Conservation (phyloP, 2,113 vertebrate species). For the Gallinago paraguaiae region DNA sequence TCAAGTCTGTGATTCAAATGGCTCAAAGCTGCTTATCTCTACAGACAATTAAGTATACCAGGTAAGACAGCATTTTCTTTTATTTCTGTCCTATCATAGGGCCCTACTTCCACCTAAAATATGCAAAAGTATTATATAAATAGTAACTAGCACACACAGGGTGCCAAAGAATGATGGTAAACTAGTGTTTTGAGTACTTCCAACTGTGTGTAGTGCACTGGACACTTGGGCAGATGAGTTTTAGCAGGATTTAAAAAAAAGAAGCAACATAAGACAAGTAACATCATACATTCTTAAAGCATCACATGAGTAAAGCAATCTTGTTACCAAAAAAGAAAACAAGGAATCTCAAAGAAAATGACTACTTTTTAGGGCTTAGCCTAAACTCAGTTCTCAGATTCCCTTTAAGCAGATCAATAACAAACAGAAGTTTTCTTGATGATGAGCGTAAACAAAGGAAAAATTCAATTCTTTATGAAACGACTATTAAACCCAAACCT, state of each 20-base stretch:
- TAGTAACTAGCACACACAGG: neutral
- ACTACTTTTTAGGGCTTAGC: neutral
- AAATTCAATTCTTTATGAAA: neutral
- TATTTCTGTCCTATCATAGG: neutral
- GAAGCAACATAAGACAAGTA: neutral
- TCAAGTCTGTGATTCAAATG: neutral
- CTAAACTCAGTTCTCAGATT: neutral
- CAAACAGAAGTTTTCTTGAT: neutral
- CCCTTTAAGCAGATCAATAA: neutral
- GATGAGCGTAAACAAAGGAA: neutral
- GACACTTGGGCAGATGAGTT: neutral
- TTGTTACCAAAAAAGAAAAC: neutral
- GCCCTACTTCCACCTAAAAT: neutral
- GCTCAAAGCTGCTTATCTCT: neutral
- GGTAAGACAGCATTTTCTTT: neutral
- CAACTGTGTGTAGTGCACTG: fast-evolving
- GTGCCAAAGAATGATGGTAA: neutral
- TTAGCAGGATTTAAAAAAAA: neutral
- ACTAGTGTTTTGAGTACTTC: neutral
- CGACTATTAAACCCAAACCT: neutral
- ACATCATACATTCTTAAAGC: neutral
- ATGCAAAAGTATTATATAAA: neutral
- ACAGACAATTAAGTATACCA: neutral
- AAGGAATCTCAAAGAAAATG: neutral
- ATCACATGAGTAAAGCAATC: fast-evolving